phyloP scores from a whole-genome alignment of 2,113 vertebrate genomes.

The Monopterus albus region DNA sequence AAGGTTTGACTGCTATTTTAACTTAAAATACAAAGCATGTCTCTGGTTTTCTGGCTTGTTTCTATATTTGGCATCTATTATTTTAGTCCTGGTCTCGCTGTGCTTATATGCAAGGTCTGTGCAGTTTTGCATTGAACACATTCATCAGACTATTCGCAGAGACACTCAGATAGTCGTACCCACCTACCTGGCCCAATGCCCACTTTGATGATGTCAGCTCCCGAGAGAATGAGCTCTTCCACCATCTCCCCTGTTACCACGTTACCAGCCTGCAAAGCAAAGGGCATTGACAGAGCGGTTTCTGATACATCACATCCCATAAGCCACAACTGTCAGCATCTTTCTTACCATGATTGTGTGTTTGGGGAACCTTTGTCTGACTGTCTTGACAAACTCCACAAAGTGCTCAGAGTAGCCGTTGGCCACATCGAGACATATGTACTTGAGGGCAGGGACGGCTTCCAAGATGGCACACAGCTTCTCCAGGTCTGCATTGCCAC shows the following conservation, averaged over 20 bases:
- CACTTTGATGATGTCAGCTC: slow-evolving; percentile 99
- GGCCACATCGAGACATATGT: slow-evolving; percentile 97
- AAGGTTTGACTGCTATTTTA: no score
- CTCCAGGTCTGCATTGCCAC: slow-evolving; percentile 89
- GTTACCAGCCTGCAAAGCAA: slow-evolving; percentile 89
- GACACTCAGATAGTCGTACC: neutral
- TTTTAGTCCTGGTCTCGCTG: no score
- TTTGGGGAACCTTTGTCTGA: slow-evolving; percentile 89
- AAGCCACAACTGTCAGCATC: no score
- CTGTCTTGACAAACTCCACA: slow-evolving; percentile 95
- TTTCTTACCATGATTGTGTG: slow-evolving; percentile 97
- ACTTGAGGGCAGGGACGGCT: slow-evolving; percentile 89
- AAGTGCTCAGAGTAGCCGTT: slow-evolving; percentile 98
- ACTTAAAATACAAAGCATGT: neutral
- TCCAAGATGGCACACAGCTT: slow-evolving; percentile 88
- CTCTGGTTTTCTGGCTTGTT: neutral
- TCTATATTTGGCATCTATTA: neutral
- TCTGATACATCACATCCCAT: neutral
- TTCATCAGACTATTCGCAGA: neutral
- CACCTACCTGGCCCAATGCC: slow-evolving; percentile 94
- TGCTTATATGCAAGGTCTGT: neutral
- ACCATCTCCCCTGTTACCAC: slow-evolving; percentile 99
- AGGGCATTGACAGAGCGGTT: neutral
- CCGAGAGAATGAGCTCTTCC: slow-evolving; percentile 96
- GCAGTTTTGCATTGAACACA: neutral